These are phyloP conservation scores for Aphidius ervi DNA, from an alignment of 1,140 invertebrate genomes.

Conservation along the genomic window DNA sequence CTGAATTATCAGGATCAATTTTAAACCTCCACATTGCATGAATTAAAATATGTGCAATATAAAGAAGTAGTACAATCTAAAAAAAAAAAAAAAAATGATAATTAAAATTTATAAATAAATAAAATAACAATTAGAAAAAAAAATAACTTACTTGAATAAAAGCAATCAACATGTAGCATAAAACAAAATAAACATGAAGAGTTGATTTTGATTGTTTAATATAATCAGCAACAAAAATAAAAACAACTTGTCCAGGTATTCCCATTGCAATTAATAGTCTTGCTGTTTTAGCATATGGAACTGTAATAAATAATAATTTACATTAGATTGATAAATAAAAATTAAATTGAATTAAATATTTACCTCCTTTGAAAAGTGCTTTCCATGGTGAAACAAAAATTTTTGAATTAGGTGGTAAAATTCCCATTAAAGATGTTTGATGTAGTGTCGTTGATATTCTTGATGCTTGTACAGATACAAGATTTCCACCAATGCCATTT, in stretches of 20 bases:
- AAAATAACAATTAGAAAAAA: neutral
- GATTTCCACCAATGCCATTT: constrained; percentile 93
- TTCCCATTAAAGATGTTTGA: constrained; percentile 70
- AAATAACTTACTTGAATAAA: constrained; percentile 56
- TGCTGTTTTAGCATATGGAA: constrained; percentile 73
- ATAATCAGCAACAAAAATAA: constrained; percentile 78
- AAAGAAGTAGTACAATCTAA: constrained; percentile 75
- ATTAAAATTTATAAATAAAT: neutral
- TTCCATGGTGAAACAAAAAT: constrained; percentile 74
- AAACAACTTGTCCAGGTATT: constrained; percentile 88
- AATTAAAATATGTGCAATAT: constrained; percentile 82
- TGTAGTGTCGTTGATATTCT: constrained; percentile 91
- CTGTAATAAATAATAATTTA: constrained; percentile 49
- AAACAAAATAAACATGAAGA: constrained; percentile 60
- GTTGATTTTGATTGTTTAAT: constrained; percentile 59
- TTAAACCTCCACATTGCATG: constrained; percentile 86
- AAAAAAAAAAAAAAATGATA: neutral
- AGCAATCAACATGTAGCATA: constrained; percentile 65
- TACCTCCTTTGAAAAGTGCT: constrained; percentile 78
- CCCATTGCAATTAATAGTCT: constrained; percentile 81
- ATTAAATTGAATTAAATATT: constrained; percentile 1
- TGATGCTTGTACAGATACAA: constrained; percentile 95
- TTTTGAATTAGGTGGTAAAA: constrained; percentile 69
- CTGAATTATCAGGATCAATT: constrained; percentile 95
- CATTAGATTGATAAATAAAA: neutral